A percentile compares a stretch with the other conserved stretches of the same genome.
phyloP scores from a whole-genome alignment of 2,888 invertebrate genomes.

The Cheilosia urbana region DNA sequence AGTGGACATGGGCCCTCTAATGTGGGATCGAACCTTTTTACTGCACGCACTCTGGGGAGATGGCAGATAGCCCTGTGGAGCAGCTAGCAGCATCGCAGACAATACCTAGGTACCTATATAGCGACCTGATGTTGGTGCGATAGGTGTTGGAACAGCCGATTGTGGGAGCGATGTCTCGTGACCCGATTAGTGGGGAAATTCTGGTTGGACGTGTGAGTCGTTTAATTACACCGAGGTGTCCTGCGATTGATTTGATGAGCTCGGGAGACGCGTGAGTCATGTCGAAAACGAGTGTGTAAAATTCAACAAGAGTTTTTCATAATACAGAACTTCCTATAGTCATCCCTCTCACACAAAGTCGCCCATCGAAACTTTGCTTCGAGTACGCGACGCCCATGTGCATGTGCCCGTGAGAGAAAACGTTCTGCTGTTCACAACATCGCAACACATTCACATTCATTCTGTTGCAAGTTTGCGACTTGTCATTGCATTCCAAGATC shows the following conservation, averaged over 20 bases:
- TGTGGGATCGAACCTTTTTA: conserved; percentile 52
- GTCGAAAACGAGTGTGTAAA: not conserved
- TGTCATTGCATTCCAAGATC: not conserved
- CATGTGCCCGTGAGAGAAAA: too few species aligned
- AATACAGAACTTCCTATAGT: too few species aligned
- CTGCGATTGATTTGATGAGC: conserved; percentile 5
- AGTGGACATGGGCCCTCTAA: conserved; percentile 43
- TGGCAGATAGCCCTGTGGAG: conserved; percentile 42
- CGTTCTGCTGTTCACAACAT: too few species aligned
- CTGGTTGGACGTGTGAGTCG: conserved; percentile 17
- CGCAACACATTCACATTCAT: too few species aligned
- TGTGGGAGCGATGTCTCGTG: conserved; percentile 38
- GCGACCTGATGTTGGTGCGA: conserved; percentile 11
- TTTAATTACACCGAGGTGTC: conserved; percentile 41
- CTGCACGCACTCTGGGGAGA: conserved; percentile 52
- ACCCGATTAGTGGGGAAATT: conserved; percentile 29
- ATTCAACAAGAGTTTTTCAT: too few species aligned
- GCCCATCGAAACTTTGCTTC: too few species aligned
- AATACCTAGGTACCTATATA: conserved; percentile 39
- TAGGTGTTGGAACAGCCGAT: conserved; percentile 40
- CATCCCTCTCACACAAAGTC: too few species aligned
- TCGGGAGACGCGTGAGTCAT: too few species aligned
- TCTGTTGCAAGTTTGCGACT: too few species aligned
- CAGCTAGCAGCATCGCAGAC: conserved; percentile 25
- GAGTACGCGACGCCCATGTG: too few species aligned